Evolutionary conservation across 2,113 vertebrate species (phyloP).

Genomic region (Oncorhynchus keta): DNA sequence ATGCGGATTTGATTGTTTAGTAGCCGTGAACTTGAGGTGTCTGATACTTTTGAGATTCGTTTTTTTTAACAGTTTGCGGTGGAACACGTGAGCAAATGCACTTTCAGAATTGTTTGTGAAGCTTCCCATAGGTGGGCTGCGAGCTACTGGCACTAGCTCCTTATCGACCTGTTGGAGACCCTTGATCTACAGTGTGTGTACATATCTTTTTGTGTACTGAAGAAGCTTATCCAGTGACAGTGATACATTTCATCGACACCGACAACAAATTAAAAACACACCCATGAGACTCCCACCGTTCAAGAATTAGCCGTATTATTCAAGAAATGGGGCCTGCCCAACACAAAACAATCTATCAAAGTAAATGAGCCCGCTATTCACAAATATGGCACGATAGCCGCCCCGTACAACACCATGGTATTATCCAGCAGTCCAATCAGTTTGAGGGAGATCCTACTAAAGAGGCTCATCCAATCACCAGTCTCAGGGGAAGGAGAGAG

Average conservation of each 20-base stretch:
- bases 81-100: too few species aligned
- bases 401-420: slow-evolving; percentile 2
- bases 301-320: slow-evolving; percentile 66
- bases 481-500: slow-evolving; percentile 38
- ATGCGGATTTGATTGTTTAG: too few species aligned
- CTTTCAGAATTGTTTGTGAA: too few species aligned
- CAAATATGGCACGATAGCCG: slow-evolving; percentile 56
- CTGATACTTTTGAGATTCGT: too few species aligned
- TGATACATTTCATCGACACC: slow-evolving; percentile 52
- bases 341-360: slow-evolving; percentile 66
- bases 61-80: too few species aligned
- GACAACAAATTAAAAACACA: slow-evolving; percentile 65
- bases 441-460: slow-evolving; percentile 46
- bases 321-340: slow-evolving; percentile 48
- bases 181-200: too few species aligned
- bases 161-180: too few species aligned
- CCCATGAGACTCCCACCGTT: slow-evolving; percentile 45
- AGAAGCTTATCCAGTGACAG: slow-evolving; percentile 41
- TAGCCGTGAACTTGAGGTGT: too few species aligned
- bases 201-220: background rate
- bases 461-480: slow-evolving; percentile 58
- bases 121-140: too few species aligned
- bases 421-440: slow-evolving; percentile 23
- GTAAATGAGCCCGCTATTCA: slow-evolving; percentile 60
- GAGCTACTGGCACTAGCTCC: too few species aligned